Evolutionary conservation across 2,797 vertebrate species (phyloP).

Genomic region (Cichlasoma orientale): DNA sequence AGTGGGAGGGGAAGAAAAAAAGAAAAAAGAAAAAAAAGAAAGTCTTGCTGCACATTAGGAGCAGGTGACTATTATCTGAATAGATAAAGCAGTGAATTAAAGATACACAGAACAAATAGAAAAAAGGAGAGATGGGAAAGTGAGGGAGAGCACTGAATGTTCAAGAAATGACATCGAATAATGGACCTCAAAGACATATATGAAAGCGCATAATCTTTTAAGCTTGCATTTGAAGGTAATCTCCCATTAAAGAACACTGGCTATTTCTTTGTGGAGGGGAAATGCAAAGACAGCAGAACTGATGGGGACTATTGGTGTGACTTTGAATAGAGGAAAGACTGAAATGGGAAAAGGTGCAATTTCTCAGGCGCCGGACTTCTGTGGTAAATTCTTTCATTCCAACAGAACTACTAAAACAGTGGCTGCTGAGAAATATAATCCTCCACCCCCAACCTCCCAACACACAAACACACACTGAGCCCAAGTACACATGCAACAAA

Average conservation of each 20-base stretch:
- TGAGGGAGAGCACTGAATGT: slow-evolving; percentile 50
- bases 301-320: slow-evolving; percentile 73
- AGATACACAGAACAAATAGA: slow-evolving; percentile 56
- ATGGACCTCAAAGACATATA: slow-evolving; percentile 76
- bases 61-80: slow-evolving; percentile 55
- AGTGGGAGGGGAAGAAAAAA: neutral
- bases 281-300: slow-evolving; percentile 81
- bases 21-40: neutral
- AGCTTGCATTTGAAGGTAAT: slow-evolving; percentile 81
- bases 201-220: slow-evolving; percentile 78
- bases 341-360: slow-evolving; percentile 72
- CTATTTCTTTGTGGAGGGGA: slow-evolving; percentile 75
- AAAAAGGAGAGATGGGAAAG: slow-evolving; percentile 39
- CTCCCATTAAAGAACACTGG: slow-evolving; percentile 79
- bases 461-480: slow-evolving; percentile 52
- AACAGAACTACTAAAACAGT: slow-evolving; percentile 73
- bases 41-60: slow-evolving; percentile 25
- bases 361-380: slow-evolving; percentile 52
- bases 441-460: slow-evolving; percentile 44
- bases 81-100: slow-evolving; percentile 65
- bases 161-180: slow-evolving; percentile 73
- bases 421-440: slow-evolving; percentile 70
- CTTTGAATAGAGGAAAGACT: slow-evolving; percentile 72
- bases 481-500: slow-evolving; percentile 75
- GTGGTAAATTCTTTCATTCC: slow-evolving; percentile 60